Evolutionary conservation across 2,113 vertebrate species (phyloP).

Genomic region (Hoplias malabaricus): DNA sequence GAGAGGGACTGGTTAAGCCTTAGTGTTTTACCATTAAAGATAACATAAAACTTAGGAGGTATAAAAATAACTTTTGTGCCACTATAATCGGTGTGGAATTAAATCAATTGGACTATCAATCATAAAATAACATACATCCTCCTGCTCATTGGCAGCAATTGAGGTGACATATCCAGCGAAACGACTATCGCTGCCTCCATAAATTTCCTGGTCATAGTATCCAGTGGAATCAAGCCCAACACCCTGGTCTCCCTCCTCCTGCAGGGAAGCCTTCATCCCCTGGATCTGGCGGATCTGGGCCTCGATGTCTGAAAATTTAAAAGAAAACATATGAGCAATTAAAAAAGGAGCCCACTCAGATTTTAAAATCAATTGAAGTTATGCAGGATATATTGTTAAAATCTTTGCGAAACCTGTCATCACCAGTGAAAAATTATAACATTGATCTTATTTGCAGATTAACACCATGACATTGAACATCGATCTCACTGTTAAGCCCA

Average conservation of each 20-base stretch:
- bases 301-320: conserved; percentile 86
- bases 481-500: no score
- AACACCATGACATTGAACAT: neutral
- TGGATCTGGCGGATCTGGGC: conserved; percentile 98
- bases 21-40: conserved; percentile 52
- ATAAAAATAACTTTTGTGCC: conserved; percentile 1
- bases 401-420: no score
- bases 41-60: conserved; percentile 42
- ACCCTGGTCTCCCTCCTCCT: conserved; percentile 86
- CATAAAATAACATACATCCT: conserved; percentile 90
- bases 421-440: no score
- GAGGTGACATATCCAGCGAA: conserved; percentile 98
- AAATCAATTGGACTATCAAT: neutral
- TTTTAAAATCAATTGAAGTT: no score
- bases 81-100: conserved; percentile 14
- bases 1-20: conserved; percentile 55
- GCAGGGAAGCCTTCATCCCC: conserved; percentile 90
- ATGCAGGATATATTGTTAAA: no score
- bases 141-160: conserved; percentile 95
- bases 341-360: no score
- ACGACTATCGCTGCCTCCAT: conserved; percentile 94
- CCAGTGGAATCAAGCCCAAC: conserved; percentile 97
- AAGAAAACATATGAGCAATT: neutral
- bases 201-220: conserved; percentile 97
- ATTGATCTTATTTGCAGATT: no score